These are phyloP conservation scores for Phragmatobia fuliginosa DNA, from an alignment of 2,888 invertebrate genomes.

Conservation along the genomic window DNA sequence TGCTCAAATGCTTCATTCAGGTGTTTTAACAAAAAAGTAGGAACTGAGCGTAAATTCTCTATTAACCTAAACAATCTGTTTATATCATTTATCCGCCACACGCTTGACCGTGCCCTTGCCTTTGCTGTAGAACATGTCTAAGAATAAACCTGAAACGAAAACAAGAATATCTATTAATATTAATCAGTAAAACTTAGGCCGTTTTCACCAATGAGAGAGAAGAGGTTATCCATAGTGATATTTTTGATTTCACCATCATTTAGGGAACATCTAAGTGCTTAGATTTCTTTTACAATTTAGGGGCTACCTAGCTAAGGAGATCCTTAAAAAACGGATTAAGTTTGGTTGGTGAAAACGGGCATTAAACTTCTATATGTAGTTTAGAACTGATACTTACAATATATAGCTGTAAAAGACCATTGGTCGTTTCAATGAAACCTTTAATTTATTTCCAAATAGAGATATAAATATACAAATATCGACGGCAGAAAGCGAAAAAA, in stretches of 20 bases:
- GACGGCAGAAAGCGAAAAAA: too few relatives aligned
- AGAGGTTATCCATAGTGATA: too few relatives aligned
- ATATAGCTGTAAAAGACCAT: conserved; percentile 5
- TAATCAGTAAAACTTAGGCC: background rate
- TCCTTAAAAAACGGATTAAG: too few relatives aligned
- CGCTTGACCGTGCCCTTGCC: conserved; percentile 64
- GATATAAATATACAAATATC: background rate
- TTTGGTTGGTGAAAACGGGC: too few relatives aligned
- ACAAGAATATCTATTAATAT: conserved; percentile 62
- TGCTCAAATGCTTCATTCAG: background rate
- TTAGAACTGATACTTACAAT: conserved; percentile 7
- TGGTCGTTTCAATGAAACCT: background rate
- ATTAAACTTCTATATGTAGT: too few relatives aligned
- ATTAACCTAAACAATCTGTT: conserved; percentile 20
- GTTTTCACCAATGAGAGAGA: too few relatives aligned
- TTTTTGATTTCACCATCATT: too few relatives aligned
- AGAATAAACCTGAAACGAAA: conserved; percentile 88
- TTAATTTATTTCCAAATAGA: background rate
- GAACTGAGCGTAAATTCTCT: conserved; percentile 18
- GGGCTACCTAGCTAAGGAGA: too few relatives aligned
- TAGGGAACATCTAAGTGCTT: too few relatives aligned
- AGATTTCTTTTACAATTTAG: too few relatives aligned
- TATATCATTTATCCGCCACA: conserved; percentile 60
- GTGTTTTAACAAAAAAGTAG: conserved; percentile 5
- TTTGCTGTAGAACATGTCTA: conserved; percentile 92